Percentiles rank a stretch among this genome's conserved stretches.
phyloP scores from a whole-genome alignment of 2,797 vertebrate species.

The Pygocentrus nattereri region DNA sequence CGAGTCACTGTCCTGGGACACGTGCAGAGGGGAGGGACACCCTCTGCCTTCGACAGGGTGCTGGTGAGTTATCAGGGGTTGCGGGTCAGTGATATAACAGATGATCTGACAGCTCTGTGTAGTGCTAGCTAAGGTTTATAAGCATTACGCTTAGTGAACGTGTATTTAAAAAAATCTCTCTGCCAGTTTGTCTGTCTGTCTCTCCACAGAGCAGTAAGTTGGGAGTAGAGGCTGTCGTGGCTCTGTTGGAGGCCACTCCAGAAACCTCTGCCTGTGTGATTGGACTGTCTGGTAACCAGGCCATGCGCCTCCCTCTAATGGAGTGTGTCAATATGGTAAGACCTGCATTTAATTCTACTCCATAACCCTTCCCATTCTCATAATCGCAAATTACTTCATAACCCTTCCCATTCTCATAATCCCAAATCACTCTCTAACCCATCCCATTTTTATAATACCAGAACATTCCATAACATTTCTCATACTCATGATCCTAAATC shows the following conservation, averaged over 20 bases:
- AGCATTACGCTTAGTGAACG: too few relatives aligned
- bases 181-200: background rate
- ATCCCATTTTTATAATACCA: background rate
- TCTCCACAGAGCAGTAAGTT: slow-evolving; percentile 90
- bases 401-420: background rate
- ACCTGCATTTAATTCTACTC: slow-evolving; percentile 18
- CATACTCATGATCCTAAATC: background rate
- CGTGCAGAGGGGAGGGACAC: slow-evolving; percentile 88
- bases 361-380: background rate
- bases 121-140: background rate
- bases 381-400: background rate
- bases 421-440: background rate
- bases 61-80: slow-evolving; percentile 75
- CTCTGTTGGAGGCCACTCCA: slow-evolving; percentile 89
- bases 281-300: slow-evolving; percentile 92
- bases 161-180: background rate
- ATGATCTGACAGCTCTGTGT: background rate
- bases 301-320: slow-evolving; percentile 93
- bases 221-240: slow-evolving; percentile 94
- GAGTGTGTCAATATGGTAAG: slow-evolving; percentile 97
- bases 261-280: slow-evolving; percentile 92
- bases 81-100: background rate
- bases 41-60: slow-evolving; percentile 89
- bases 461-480: background rate
- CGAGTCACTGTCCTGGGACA: slow-evolving; percentile 89